Conservation (phyloP, 2,113 vertebrate genomes). For the Origma solitaria region DNA sequence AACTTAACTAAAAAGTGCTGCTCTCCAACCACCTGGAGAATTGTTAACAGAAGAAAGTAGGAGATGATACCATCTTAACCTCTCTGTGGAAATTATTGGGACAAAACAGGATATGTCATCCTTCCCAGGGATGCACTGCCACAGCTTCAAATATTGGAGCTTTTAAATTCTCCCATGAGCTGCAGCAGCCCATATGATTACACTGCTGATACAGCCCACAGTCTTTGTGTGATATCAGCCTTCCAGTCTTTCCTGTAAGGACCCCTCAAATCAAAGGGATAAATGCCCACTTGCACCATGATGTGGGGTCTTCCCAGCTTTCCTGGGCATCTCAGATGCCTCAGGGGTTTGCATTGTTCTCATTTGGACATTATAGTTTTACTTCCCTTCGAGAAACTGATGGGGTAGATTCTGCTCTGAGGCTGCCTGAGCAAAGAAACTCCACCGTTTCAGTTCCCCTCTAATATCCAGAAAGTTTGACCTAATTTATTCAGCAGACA, state of each 20-base stretch:
- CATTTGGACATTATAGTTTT: background rate
- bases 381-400: background rate
- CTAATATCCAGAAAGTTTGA: background rate
- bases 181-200: background rate
- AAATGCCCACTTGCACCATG: background rate
- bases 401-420: background rate
- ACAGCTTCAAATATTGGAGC: background rate
- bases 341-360: background rate
- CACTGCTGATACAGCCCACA: rapidly evolving
- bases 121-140: background rate
- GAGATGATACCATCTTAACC: background rate
- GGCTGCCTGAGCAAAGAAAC: background rate
- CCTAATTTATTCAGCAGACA: background rate
- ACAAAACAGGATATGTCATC: background rate
- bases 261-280: background rate
- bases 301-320: background rate
- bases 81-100: background rate
- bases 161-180: background rate
- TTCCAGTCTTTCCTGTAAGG: background rate
- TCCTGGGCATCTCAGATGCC: background rate
- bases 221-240: background rate
- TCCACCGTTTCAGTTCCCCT: background rate
- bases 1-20: background rate
- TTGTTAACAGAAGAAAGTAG: background rate
- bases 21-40: background rate